Conservation (phyloP, 2,113 vertebrate genomes). For the Planiliza haematocheilus region DNA sequence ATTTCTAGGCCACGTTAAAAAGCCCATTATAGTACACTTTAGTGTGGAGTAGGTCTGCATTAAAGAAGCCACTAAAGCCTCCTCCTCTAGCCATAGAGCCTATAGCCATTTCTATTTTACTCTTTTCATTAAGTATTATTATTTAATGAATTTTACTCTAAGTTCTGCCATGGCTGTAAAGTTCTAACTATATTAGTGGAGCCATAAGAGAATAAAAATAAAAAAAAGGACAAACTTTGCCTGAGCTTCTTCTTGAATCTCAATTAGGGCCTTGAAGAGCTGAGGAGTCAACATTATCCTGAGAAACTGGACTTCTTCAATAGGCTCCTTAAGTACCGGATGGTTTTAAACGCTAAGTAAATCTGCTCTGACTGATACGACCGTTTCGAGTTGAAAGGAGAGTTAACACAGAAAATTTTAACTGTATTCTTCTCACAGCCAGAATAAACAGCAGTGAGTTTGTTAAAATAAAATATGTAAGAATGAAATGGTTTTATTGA, state of each 20-base stretch:
- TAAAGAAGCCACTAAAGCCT: not conserved
- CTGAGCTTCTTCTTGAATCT: conserved; percentile 61
- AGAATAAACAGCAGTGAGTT: too few species aligned
- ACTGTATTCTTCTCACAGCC: too few species aligned
- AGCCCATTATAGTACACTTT: conserved; percentile 15
- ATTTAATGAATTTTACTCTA: not conserved
- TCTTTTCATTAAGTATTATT: not conserved
- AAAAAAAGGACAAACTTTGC: conserved; percentile 40
- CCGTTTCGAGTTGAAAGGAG: too few species aligned
- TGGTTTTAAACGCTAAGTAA: conserved; percentile 49
- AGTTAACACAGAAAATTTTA: too few species aligned
- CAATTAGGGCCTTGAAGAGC: conserved; percentile 58
- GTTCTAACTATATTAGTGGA: not conserved
- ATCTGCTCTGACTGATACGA: conserved; percentile 22
- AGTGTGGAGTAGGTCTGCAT: conserved; percentile 10
- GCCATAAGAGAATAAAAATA: not conserved
- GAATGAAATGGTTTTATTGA: not conserved
- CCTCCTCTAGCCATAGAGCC: too few species aligned
- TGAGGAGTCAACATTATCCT: conserved; percentile 32
- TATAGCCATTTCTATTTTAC: not conserved
- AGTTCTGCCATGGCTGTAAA: not conserved
- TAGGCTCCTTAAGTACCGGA: conserved; percentile 13
- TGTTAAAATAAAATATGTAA: too few species aligned
- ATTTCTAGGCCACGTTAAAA: conserved; percentile 43
- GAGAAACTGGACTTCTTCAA: conserved; percentile 51